Percentiles rank a stretch among this genome's conserved stretches.
These are phyloP conservation scores for Varanus komodoensis DNA, from an alignment of 2,113 vertebrate genomes.

Conservation along the genomic window DNA sequence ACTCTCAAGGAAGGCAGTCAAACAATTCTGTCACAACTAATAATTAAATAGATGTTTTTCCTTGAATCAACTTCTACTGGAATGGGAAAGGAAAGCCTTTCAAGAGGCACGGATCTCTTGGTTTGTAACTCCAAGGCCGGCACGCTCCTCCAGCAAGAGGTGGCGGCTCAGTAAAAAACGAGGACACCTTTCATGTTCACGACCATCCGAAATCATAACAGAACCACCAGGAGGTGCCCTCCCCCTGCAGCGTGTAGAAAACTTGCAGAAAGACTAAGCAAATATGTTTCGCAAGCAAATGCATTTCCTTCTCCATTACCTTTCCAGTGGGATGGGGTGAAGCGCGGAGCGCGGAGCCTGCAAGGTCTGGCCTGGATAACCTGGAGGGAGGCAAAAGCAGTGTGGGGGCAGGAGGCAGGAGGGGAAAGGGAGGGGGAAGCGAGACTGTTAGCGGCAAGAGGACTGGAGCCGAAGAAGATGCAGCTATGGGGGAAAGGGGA, in stretches of 20 bases:
- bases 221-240: neutral
- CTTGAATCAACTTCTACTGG: neutral
- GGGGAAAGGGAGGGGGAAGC: neutral
- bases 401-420: neutral
- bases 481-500: neutral
- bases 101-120: neutral
- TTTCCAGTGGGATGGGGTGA: neutral
- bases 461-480: neutral
- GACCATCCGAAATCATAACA: too few species aligned
- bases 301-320: neutral
- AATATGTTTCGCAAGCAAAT: neutral
- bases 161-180: too few species aligned
- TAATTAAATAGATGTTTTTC: neutral
- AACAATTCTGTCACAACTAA: neutral
- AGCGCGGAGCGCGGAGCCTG: neutral
- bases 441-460: neutral
- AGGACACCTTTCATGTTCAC: neutral
- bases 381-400: neutral
- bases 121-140: neutral
- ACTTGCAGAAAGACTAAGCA: neutral
- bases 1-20: neutral
- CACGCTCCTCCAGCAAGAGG: neutral
- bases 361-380: neutral
- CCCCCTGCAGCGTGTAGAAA: too few species aligned
- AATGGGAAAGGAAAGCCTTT: neutral